Base-by-base conservation (phyloP, 1,140 invertebrate species). In the Teleogryllus occipitalis region DNA sequence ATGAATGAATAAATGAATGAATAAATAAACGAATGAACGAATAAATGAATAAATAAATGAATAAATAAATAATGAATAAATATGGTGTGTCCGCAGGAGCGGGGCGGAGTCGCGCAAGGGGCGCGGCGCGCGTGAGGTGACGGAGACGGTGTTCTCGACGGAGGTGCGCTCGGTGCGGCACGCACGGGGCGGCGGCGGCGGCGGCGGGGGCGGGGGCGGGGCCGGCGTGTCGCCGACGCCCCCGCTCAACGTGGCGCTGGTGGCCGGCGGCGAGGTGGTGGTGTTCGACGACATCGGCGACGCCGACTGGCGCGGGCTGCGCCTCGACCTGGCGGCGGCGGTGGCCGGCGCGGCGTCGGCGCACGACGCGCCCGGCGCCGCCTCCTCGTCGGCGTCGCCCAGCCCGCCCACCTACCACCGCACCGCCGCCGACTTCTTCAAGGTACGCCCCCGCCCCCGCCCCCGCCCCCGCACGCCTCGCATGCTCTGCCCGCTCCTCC, bases 211-310 rank as follows among this genome's bases (percentile, higher is more conserved):
- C 2, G 1, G 39, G 21, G 21, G 2, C 2, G 21, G 21, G 74
- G 10, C 21, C 8, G 87, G 75, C 47, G 15, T 49, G 14, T 47
- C 47, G 22, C 47, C 79, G 6, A 15, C 79, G 4, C 15, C 47
- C n/a, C 21, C 77, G n/a, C 48, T 78, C 21, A 78, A 83, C 78
- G 82, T 82, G 74, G 79, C 80, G 21, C 79, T 81, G n/a, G 89
- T 91, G n/a, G 89, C 89, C 81, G 91, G 91, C 76, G 91, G 91
- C 21, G 92, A 93, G 84, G 92, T 94, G 12, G 92, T 94, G 73
- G 93, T 95, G 39, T 95, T 95, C 85, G 93, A 95, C 84, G 93
- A 95, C 83, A 94, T 94, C 81, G 93, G 92, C 81, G 93, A 95
- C 81, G 89, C 89, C 82, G 89, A 89, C 82, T 92, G 91, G 91